Evolutionary conservation across 2,888 invertebrate species (phyloP), one percentile per base, ranked within the genome.

Genomic region (Syrphus vitripennis): DNA sequence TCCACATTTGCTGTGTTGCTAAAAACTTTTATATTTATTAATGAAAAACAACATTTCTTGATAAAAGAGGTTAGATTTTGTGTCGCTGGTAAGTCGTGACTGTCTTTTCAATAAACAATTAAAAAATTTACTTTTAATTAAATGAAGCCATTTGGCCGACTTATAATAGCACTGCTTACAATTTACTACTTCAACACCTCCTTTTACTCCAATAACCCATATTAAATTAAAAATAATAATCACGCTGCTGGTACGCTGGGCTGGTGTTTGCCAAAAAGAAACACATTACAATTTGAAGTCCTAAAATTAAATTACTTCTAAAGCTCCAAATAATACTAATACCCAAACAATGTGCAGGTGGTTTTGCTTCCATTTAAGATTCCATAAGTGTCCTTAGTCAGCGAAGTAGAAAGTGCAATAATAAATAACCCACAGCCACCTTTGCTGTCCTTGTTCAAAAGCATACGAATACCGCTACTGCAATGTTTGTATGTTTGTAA

Each of bases 351-450:
- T 53, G 37, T 55, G 70, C 57, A 81, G 80, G 81, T 72, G 81
- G 71, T n/a, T n/a, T 37, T 40, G 19, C 34, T 40, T 50, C 48
- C 59, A 50, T 59, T 80, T 71, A 57, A 63, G 74, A 45, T 40
- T 24, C 26, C 21, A 16, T 70, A 37, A 67, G 76, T 67, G 72
- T 55, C 67, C 81, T 84, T 77, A 71, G 71, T 50, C 80, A 76
- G 81, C 59, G 72, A 71, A 55, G 34, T 65, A 65, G 65, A 67
- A 65, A 81, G 76, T 84, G 84, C 84, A 84, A 80, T 80, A 80
- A 80, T 84, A 84, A 84, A 80, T 84, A 84, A 84, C 80, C 65
- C 80, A 74, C 67, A 65, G 42, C 57, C 48, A 55, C 55, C 53
- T 53, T 42, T 5, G 19, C 24, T 61, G 67, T 50, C 53, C 76